Base-by-base conservation (phyloP, 2,888 invertebrate genomes). In the Drosophila neotestacea region DNA sequence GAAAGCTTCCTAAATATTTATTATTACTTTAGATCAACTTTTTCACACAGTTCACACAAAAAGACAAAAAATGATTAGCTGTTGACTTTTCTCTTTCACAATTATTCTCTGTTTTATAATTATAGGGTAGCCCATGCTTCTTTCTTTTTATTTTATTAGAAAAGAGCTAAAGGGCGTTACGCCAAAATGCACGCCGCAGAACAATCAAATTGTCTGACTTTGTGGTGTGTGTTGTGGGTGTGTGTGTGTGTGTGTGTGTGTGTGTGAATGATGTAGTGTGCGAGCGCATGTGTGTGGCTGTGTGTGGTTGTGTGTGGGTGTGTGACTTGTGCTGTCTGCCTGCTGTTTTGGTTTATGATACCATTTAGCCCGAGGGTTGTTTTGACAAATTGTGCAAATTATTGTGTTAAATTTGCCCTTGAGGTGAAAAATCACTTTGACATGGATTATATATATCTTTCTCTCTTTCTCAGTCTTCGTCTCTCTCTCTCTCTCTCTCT, bases 371-470 rank as follows among this genome's bases (percentile, higher is more conserved):
- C 48, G 70, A 85, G 85, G 89, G 87, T 77, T 90, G 88, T 87
- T 89, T 85, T 89, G 86, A 89, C 89, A 89, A 89, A 89, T 88
- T 89, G 88, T 90, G 87, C 88, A 88, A 88, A 88, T 89, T 89
- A 89, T 89, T 89, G 88, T 86, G 89, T 89, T 88, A 89, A 88
- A 89, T 85, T 88, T 88, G 85, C 88, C 88, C 90, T 85, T 85
- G 85, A 88, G 88, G 86, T 86, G 77, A 88, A 86, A 88, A 86
- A 86, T 88, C 88, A 86, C 86, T 86, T 86, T 86, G 86, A 88
- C 86, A 85, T 81, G 77, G 70, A 58, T 47, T 73, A 65, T 46
- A 62, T 67, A 44, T 52, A 44, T 67, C 54, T 51, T 28, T 9
- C 36, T 46, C 30, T 27, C 38, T 36, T 16, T 16, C 16, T 16